These are phyloP conservation scores for Siderastrea radians DNA, from an alignment of 92 coral and sea anemone species.

Conservation along the genomic window DNA sequence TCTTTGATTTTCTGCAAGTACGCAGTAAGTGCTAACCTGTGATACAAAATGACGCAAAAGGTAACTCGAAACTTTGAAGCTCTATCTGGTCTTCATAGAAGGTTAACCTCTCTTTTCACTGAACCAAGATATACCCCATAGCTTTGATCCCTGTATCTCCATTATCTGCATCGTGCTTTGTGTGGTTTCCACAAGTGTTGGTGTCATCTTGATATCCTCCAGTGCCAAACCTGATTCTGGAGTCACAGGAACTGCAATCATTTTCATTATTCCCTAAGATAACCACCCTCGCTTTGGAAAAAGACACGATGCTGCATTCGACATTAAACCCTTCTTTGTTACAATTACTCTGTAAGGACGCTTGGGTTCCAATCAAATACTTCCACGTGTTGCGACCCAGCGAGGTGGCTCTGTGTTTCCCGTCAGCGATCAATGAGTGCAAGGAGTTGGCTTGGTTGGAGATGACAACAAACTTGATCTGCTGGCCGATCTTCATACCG, in stretches of 20 bases:
- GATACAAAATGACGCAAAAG: no score
- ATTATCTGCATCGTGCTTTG: not conserved
- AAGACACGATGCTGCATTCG: no score
- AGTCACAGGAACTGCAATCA: not conserved
- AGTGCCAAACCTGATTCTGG: not conserved
- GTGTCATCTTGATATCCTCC: not conserved
- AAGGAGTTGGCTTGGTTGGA: not conserved
- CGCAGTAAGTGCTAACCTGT: no score
- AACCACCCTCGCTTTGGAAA: not conserved
- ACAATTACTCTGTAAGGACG: not conserved
- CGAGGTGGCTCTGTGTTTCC: not conserved
- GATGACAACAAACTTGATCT: not conserved
- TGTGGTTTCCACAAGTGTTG: not conserved
- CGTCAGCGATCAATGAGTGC: not conserved
- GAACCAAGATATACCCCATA: conserved; percentile 8
- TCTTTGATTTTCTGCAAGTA: no score
- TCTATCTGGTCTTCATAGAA: no score
- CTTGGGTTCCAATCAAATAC: not conserved
- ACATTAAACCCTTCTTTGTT: not conserved
- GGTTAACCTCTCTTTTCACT: not conserved
- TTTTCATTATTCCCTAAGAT: not conserved
- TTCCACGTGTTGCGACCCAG: not conserved
- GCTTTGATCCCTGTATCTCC: not conserved
- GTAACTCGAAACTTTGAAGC: no score
- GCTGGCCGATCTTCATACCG: not conserved